Conservation (phyloP, 2,797 vertebrate genomes). For the Trachops cirrhosus region DNA sequence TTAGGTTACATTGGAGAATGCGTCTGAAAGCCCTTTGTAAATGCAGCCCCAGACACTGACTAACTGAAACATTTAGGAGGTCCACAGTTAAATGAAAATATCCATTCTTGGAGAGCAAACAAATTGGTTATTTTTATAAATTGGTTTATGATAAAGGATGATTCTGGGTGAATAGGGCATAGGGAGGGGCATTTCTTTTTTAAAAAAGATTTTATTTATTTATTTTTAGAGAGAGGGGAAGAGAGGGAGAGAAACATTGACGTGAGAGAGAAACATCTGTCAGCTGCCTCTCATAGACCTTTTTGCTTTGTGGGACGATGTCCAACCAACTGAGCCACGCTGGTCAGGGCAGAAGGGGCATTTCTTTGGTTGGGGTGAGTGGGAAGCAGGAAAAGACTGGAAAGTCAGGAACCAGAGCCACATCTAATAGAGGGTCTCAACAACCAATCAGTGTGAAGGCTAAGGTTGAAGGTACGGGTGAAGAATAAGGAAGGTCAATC, state of each 20-base stretch:
- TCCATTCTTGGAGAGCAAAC: neutral
- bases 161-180: neutral
- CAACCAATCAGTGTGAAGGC: neutral
- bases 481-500: neutral
- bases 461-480: neutral
- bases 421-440: neutral
- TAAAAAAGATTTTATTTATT: too few relatives aligned
- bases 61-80: neutral
- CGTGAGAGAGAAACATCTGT: too few relatives aligned
- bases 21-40: neutral
- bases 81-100: neutral
- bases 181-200: neutral
- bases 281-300: neutral
- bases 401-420: neutral
- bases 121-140: neutral
- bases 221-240: too few relatives aligned
- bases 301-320: neutral
- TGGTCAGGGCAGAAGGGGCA: neutral
- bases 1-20: neutral
- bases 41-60: neutral
- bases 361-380: neutral
- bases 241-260: too few relatives aligned
- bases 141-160: neutral
- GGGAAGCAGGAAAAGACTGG: neutral
- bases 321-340: neutral